Percentiles rank a stretch among this genome's conserved stretches.
Conservation (phyloP, 2,797 vertebrate species). For the Anableps anableps region DNA sequence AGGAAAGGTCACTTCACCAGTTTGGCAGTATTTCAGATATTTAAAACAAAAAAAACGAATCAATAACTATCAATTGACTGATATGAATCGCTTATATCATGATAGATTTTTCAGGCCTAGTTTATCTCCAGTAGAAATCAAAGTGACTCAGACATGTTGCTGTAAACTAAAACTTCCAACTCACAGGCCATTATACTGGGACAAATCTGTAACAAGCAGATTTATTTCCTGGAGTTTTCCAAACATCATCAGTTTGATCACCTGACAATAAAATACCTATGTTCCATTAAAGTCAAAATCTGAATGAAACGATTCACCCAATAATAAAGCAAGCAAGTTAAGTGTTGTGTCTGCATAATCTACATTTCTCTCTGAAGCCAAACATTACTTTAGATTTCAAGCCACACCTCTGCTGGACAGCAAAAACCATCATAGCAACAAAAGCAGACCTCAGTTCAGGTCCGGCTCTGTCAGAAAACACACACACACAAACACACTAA, state of each 20-base stretch:
- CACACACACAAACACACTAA: conserved; percentile 32
- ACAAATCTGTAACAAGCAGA: not conserved
- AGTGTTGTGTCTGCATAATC: not conserved
- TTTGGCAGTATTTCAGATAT: too few relatives aligned
- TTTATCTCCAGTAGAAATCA: not conserved
- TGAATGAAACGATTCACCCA: not conserved
- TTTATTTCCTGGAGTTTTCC: not conserved
- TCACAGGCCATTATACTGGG: not conserved
- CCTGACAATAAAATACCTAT: not conserved
- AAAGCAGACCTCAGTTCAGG: conserved; percentile 23
- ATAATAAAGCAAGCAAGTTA: not conserved
- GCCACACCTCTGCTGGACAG: conserved; percentile 8
- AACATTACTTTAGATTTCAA: not conserved
- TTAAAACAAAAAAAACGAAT: too few relatives aligned
- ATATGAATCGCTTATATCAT: too few relatives aligned
- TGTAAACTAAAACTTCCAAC: not conserved
- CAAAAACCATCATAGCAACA: conserved; percentile 2
- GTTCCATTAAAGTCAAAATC: not conserved
- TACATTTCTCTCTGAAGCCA: not conserved
- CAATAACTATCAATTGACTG: too few relatives aligned
- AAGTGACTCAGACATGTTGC: not conserved
- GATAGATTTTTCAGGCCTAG: too few relatives aligned
- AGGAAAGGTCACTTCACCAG: too few relatives aligned
- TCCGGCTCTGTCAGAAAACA: conserved; percentile 27
- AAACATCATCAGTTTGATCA: not conserved